A percentile compares a stretch with the other conserved stretches of the same genome.
Conservation (phyloP, 2,888 invertebrate species). For the Dolichomitus sp. region DNA sequence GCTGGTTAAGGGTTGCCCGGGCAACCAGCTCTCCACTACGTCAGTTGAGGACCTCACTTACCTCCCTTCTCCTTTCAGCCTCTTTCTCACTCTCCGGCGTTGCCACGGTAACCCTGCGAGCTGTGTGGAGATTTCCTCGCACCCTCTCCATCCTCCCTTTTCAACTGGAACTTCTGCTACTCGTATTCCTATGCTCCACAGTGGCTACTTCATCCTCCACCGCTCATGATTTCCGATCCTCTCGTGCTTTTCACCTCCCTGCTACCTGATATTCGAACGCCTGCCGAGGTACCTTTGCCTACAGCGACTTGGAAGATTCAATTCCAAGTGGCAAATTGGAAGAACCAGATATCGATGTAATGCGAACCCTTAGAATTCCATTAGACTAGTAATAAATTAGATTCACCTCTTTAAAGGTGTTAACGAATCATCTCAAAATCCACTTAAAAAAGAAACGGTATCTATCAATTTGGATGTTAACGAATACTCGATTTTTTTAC, state of each 20-base stretch:
- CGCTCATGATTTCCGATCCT: slow-evolving; percentile 18
- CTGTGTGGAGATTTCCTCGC: slow-evolving; percentile 52
- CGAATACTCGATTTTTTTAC: no score
- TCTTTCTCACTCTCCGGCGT: slow-evolving; percentile 64
- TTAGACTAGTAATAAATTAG: neutral
- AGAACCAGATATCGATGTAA: slow-evolving; percentile 14
- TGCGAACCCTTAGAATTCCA: neutral
- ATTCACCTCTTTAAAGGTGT: neutral
- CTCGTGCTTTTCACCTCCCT: neutral
- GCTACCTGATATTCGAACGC: slow-evolving; percentile 3
- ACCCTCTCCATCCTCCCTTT: slow-evolving; percentile 46
- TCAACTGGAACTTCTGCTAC: slow-evolving; percentile 12
- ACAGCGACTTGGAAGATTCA: slow-evolving; percentile 17
- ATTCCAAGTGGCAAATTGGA: neutral
- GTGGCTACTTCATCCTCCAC: slow-evolving; percentile 25
- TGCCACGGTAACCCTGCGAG: slow-evolving; percentile 70
- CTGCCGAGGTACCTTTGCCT: neutral
- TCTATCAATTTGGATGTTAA: neutral
- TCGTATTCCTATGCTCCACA: neutral
- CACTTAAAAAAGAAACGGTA: no score
- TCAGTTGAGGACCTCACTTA: slow-evolving; percentile 73
- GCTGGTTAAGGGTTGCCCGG: slow-evolving; percentile 80
- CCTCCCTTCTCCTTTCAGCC: slow-evolving; percentile 26
- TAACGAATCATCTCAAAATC: neutral
- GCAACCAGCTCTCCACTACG: slow-evolving; percentile 77